phyloP scores from a whole-genome alignment of 2,888 invertebrate genomes.

The Melanotus villosus region DNA sequence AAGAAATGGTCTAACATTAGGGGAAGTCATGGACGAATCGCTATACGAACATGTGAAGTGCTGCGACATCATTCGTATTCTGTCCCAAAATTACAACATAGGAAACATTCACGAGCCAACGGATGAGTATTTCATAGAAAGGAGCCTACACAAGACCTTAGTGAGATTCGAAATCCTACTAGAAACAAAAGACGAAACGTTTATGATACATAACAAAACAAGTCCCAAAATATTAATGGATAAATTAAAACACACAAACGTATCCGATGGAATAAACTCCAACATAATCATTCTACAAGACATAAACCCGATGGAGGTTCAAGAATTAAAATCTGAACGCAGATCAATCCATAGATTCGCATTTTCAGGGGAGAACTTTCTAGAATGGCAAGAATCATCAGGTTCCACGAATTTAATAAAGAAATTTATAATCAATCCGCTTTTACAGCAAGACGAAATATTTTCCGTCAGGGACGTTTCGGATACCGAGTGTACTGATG shows the following conservation, averaged over 20 bases:
- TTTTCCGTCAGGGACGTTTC: no score
- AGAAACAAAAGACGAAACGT: background rate
- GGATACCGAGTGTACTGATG: no score
- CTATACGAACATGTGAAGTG: background rate
- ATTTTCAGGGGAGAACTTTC: background rate
- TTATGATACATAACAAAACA: background rate
- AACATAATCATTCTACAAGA: no score
- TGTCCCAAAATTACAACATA: background rate
- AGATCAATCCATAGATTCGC: background rate
- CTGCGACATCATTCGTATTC: constrained; percentile 8
- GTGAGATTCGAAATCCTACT: background rate
- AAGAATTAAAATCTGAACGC: background rate
- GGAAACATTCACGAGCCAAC: background rate
- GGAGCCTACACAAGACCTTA: background rate
- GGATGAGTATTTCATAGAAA: background rate
- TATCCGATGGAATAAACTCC: no score
- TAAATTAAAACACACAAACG: no score
- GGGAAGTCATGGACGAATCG: background rate
- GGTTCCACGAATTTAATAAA: background rate
- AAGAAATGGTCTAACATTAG: background rate
- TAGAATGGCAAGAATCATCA: constrained; percentile 17
- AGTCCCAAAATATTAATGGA: no score
- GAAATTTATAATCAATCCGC: background rate
- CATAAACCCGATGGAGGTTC: background rate
- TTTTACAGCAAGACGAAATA: no score